Conservation (phyloP, 2,888 invertebrate species). For the Apodemia zela region DNA sequence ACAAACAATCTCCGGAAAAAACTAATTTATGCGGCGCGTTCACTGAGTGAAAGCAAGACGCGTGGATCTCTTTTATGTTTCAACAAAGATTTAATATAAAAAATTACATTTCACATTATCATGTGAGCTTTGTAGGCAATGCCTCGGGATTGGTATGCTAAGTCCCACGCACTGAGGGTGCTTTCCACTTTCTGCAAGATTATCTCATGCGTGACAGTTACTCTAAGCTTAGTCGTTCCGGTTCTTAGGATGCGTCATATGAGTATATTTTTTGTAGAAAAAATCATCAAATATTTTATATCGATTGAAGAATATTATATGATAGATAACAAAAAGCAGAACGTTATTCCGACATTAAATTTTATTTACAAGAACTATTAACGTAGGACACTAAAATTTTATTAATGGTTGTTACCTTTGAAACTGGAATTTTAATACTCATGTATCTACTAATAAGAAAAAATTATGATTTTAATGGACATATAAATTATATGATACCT, state of each 20-base stretch:
- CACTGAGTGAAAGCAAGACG: constrained; percentile 55
- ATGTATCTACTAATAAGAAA: too few relatives aligned
- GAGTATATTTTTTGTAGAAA: constrained; percentile 22
- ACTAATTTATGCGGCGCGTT: constrained; percentile 75
- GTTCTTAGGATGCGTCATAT: constrained; percentile 44
- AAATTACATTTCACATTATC: constrained; percentile 75
- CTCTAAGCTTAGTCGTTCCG: constrained; percentile 47
- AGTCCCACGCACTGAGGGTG: constrained; percentile 53
- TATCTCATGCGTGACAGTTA: constrained; percentile 74
- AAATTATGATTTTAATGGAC: too few relatives aligned
- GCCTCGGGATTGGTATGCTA: constrained; percentile 48
- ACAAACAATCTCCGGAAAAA: constrained; percentile 72
- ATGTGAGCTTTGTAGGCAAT: constrained; percentile 59
- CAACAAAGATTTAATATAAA: constrained; percentile 74
- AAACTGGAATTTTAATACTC: too few relatives aligned
- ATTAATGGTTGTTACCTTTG: too few relatives aligned
- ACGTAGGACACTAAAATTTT: too few relatives aligned
- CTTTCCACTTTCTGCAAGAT: constrained; percentile 55
- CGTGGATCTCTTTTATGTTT: constrained; percentile 71
- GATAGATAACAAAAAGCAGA: too few relatives aligned
- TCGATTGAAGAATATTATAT: too few relatives aligned
- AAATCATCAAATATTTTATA: background rate
- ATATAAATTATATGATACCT: too few relatives aligned
- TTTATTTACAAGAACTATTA: too few relatives aligned
- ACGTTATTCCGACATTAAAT: too few relatives aligned